A percentile compares a stretch with the other conserved stretches of the same genome.
Evolutionary conservation across 1,140 invertebrate genomes (phyloP).

Genomic region (Drosophila sproati): DNA sequence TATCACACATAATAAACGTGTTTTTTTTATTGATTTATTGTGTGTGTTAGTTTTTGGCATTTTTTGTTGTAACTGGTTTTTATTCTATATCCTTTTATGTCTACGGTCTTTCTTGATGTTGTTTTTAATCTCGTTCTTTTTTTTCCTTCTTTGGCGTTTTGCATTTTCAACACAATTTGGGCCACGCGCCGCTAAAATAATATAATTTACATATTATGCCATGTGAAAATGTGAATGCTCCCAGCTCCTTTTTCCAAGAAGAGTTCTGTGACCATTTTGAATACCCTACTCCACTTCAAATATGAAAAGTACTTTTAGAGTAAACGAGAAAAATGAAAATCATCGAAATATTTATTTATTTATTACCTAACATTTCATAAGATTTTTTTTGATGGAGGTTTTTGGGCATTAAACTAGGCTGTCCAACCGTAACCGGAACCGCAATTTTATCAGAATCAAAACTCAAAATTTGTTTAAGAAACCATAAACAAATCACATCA

Average conservation of each 20-base stretch:
- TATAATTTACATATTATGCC: slow-evolving; percentile 62
- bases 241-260: slow-evolving; percentile 12
- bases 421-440: too few relatives aligned
- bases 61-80: neutral
- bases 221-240: neutral
- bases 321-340: too few relatives aligned
- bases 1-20: neutral
- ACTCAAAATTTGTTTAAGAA: too few relatives aligned
- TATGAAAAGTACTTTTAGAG: neutral
- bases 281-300: slow-evolving; percentile 23
- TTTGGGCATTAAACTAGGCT: too few relatives aligned
- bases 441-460: too few relatives aligned
- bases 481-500: too few relatives aligned
- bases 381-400: too few relatives aligned
- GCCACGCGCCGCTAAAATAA: slow-evolving; percentile 49
- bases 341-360: too few relatives aligned
- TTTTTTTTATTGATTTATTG: slow-evolving; percentile 25
- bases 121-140: slow-evolving; percentile 7
- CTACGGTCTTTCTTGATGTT: neutral
- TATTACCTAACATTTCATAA: too few relatives aligned
- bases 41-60: slow-evolving; percentile 10
- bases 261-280: neutral
- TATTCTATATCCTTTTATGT: neutral
- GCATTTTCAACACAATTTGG: slow-evolving; percentile 41
- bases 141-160: neutral